Conservation (phyloP, 1,140 invertebrate species). For the Zaprionus gabonicus region DNA sequence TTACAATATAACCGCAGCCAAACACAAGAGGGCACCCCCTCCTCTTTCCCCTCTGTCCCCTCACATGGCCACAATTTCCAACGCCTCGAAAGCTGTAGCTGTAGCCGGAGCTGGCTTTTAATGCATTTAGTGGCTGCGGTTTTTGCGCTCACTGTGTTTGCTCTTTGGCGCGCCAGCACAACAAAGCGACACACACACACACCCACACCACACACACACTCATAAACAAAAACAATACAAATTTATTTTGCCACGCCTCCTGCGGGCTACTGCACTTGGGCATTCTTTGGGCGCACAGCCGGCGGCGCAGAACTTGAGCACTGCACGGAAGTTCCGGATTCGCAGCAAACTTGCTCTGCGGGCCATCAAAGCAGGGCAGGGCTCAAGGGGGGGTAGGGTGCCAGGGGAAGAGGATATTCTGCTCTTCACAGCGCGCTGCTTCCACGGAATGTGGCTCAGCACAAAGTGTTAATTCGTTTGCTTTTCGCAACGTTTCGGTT, state of each 20-base stretch:
- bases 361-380: constrained; percentile 48
- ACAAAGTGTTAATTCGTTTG: constrained; percentile 79
- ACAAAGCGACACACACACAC: constrained; percentile 36
- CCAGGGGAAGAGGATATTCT: background rate
- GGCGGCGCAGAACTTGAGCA: constrained; percentile 76
- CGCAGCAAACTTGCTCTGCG: constrained; percentile 59
- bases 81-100: constrained; percentile 14
- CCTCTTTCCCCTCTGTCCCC: background rate
- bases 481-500: constrained; percentile 33
- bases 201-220: constrained; percentile 8
- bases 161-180: constrained; percentile 74
- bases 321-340: constrained; percentile 76
- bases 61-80: constrained; percentile 40
- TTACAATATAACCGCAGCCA: constrained; percentile 73
- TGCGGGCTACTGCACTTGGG: constrained; percentile 18
- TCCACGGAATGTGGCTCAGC: constrained; percentile 13
- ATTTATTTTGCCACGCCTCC: constrained; percentile 63
- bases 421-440: constrained; percentile 2
- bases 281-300: constrained; percentile 57
- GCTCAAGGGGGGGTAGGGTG: too few relatives aligned
- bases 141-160: constrained; percentile 79
- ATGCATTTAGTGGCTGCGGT: constrained; percentile 83
- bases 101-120: constrained; percentile 49
- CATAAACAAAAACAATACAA: constrained; percentile 69
- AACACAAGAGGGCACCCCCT: constrained; percentile 29